Evolutionary conservation across 1,140 invertebrate species (phyloP).

Genomic region (Gonatopus flavifemur): DNA sequence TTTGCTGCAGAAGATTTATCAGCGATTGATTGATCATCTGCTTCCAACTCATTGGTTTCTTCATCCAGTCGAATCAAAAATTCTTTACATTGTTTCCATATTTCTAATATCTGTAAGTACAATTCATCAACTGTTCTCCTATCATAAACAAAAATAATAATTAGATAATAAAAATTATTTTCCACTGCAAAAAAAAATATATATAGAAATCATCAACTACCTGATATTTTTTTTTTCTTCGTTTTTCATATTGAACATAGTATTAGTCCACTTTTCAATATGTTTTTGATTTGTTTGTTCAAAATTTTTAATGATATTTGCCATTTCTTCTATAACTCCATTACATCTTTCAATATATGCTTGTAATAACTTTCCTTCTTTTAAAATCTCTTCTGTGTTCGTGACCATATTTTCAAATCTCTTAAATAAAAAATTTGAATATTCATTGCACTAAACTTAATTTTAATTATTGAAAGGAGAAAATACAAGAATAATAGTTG

Average conservation of each 20-base stretch:
- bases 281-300: not conserved
- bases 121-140: too few relatives aligned
- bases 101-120: too few relatives aligned
- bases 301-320: not conserved
- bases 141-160: not conserved
- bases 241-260: too few relatives aligned
- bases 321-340: conserved; percentile 6
- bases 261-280: too few relatives aligned
- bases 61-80: not conserved
- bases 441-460: too few relatives aligned
- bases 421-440: too few relatives aligned
- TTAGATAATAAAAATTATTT: not conserved
- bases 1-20: not conserved
- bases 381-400: conserved; percentile 7
- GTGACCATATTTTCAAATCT: conserved; percentile 1
- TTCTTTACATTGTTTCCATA: not conserved
- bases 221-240: not conserved
- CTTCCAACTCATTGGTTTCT: not conserved
- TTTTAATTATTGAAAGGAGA: too few relatives aligned
- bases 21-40: not conserved
- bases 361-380: not conserved
- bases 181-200: not conserved
- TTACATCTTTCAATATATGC: conserved; percentile 4
- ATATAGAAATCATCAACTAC: not conserved
- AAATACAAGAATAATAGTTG: too few relatives aligned